Percentiles rank a stretch among this genome's conserved stretches.
Evolutionary conservation across 2,113 vertebrate genomes (phyloP).

Genomic region (Calonectris borealis): DNA sequence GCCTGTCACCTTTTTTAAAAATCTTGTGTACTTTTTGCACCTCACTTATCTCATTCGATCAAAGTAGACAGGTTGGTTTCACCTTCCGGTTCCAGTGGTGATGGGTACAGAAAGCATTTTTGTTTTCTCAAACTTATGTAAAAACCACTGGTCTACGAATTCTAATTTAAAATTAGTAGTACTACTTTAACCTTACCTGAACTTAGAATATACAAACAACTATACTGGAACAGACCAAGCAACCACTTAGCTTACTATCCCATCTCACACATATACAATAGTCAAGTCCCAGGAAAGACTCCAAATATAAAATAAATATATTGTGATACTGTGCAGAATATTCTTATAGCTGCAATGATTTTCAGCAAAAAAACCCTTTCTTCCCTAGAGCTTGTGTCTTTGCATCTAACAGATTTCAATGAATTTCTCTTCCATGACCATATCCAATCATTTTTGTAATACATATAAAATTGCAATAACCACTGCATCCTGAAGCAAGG

Average conservation of each 20-base stretch:
- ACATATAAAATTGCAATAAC: conserved; percentile 23
- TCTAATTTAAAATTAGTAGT: background rate
- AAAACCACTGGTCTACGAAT: background rate
- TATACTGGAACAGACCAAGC: background rate
- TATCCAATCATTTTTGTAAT: conserved; percentile 24
- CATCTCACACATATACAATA: background rate
- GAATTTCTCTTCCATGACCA: conserved; percentile 29
- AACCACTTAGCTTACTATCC: background rate
- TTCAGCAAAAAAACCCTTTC: background rate
- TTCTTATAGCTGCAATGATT: background rate
- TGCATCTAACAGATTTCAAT: conserved; percentile 6
- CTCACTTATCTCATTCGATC: background rate
- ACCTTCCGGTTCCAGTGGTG: background rate
- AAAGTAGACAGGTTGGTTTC: background rate
- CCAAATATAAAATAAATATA: background rate
- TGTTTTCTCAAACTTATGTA: background rate
- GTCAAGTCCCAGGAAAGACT: background rate
- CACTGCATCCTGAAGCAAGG: background rate
- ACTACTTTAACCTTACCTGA: background rate
- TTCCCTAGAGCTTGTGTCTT: background rate
- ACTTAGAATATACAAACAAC: background rate
- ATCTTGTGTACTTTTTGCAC: background rate
- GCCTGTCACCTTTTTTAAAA: background rate
- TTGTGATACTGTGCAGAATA: background rate
- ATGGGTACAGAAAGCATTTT: background rate